phyloP scores from a whole-genome alignment of 2,113 vertebrate genomes.

The Prolemur simus region DNA sequence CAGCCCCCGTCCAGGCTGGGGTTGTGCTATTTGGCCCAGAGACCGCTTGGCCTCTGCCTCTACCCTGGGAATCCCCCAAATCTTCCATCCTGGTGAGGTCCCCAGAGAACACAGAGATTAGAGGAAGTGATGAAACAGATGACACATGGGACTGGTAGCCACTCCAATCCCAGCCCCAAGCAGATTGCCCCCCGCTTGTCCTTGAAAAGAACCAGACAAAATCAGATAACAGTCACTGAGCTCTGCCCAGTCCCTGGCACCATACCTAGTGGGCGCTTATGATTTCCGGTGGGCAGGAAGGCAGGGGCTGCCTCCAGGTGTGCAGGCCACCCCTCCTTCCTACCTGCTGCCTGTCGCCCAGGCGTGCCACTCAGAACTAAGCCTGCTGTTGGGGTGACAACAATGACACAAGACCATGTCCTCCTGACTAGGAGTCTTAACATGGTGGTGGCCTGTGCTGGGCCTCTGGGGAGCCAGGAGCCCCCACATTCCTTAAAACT shows the following conservation, averaged over 20 bases:
- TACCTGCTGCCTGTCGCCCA: background rate
- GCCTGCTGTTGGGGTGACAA: background rate
- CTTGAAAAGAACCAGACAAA: background rate
- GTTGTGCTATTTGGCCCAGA: background rate
- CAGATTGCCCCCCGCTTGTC: too few species aligned
- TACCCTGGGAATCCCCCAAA: background rate
- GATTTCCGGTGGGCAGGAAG: background rate
- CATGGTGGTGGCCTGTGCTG: background rate
- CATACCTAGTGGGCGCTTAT: background rate
- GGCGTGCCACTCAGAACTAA: background rate
- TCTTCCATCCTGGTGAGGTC: background rate
- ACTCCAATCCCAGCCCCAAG: background rate
- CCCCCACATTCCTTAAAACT: background rate
- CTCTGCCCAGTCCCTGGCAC: background rate
- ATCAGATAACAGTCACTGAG: background rate
- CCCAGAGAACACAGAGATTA: background rate
- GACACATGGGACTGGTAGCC: background rate
- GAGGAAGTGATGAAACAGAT: background rate
- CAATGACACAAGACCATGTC: background rate
- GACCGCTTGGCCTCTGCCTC: background rate
- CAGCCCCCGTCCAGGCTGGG: background rate
- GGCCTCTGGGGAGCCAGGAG: background rate
- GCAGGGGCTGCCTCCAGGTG: background rate
- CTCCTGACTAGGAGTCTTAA: background rate
- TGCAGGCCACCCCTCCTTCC: background rate